phyloP scores from a whole-genome alignment of 2,888 invertebrate species.

The Lithosia quadra region DNA sequence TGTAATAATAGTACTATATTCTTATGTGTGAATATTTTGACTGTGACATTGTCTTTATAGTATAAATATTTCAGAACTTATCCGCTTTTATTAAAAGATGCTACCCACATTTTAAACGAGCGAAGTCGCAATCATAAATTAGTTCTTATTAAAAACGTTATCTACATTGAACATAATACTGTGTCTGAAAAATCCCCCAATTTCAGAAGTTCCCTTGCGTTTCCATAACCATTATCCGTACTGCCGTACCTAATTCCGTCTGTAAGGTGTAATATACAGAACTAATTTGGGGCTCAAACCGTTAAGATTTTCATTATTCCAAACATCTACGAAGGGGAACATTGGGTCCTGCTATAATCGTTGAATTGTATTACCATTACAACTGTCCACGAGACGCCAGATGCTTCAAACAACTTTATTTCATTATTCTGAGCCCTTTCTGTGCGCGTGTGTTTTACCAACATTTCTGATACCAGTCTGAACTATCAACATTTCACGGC shows the following conservation, averaged over 20 bases:
- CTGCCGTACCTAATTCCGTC: slow-evolving; percentile 37
- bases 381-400: slow-evolving; percentile 81
- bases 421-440: slow-evolving; percentile 65
- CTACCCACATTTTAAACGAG: slow-evolving; percentile 15
- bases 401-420: slow-evolving; percentile 84
- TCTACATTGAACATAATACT: slow-evolving; percentile 23
- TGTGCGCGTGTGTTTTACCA: slow-evolving; percentile 55
- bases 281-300: slow-evolving; percentile 77
- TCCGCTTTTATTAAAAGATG: neutral
- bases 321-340: slow-evolving; percentile 68
- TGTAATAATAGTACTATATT: neutral
- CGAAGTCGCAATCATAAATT: neutral
- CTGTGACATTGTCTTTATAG: too few species aligned
- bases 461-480: slow-evolving; percentile 37
- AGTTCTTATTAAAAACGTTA: slow-evolving; percentile 4
- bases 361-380: slow-evolving; percentile 85
- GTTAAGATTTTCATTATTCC: slow-evolving; percentile 82
- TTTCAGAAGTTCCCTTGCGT: slow-evolving; percentile 38
- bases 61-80: too few species aligned
- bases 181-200: slow-evolving; percentile 24
- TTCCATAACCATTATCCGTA: slow-evolving; percentile 46
- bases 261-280: slow-evolving; percentile 64
- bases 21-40: neutral
- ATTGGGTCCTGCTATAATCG: slow-evolving; percentile 78
- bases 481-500: slow-evolving; percentile 39